These are phyloP conservation scores for Torymus tubicola DNA, from an alignment of 2,888 invertebrate genomes.

Conservation along the genomic window DNA sequence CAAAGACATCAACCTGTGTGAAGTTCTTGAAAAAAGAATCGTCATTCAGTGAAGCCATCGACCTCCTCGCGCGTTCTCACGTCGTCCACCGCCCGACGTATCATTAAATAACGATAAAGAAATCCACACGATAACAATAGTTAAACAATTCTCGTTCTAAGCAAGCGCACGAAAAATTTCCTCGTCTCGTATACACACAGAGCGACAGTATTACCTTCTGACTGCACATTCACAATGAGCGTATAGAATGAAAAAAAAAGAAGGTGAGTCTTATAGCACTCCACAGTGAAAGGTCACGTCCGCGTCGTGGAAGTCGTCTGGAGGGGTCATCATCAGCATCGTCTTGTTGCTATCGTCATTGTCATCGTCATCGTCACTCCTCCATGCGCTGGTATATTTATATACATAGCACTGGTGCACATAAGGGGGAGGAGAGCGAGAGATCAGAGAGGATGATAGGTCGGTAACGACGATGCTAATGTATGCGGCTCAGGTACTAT, in stretches of 20 bases:
- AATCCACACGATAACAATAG: slow-evolving; percentile 21
- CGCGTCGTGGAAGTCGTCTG: slow-evolving; percentile 47
- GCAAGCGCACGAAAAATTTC: slow-evolving; percentile 4
- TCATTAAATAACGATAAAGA: slow-evolving; percentile 34
- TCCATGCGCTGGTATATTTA: background rate
- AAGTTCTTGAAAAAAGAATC: background rate
- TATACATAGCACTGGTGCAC: background rate
- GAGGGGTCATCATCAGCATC: slow-evolving; percentile 52
- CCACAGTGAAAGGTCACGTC: slow-evolving; percentile 37
- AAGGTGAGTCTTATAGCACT: background rate
- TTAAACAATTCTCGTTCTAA: background rate
- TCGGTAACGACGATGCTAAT: slow-evolving; percentile 63
- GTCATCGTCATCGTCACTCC: background rate
- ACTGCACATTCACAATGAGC: no score
- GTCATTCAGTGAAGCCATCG: background rate
- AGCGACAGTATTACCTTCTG: background rate
- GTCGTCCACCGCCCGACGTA: background rate
- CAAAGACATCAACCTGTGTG: no score
- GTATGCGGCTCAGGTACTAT: slow-evolving; percentile 65
- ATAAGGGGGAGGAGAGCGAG: slow-evolving; percentile 41
- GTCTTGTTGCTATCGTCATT: background rate
- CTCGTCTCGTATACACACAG: background rate
- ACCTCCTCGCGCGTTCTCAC: slow-evolving; percentile 1
- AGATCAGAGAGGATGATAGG: slow-evolving; percentile 66
- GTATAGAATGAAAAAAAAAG: no score